phyloP scores from a whole-genome alignment of 2,797 vertebrate genomes.

The Argentina silus region DNA sequence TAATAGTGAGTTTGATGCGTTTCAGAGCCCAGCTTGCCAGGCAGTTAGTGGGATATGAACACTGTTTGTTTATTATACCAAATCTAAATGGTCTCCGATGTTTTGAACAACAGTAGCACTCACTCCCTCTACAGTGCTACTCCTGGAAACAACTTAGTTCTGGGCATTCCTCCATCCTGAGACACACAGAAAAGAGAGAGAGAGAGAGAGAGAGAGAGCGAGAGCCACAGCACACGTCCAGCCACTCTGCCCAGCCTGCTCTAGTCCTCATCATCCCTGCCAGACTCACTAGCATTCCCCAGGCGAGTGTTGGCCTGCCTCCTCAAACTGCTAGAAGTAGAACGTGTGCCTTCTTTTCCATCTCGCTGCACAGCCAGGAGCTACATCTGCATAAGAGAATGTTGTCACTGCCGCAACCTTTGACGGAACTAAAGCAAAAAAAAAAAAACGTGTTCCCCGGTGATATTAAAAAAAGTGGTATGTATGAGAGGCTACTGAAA shows the following conservation, averaged over 20 bases:
- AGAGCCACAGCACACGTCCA: constrained; percentile 18
- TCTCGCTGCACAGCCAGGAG: constrained; percentile 40
- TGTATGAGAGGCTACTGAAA: constrained; percentile 48
- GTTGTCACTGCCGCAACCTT: constrained; percentile 36
- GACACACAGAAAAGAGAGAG: neutral
- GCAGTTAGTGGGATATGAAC: constrained; percentile 51
- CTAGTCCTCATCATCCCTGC: constrained; percentile 49
- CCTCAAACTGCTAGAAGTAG: constrained; percentile 35
- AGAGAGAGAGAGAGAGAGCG: constrained; percentile 21
- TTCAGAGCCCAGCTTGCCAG: constrained; percentile 40
- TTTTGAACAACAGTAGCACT: constrained; percentile 48
- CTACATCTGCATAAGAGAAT: constrained; percentile 42
- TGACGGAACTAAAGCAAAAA: constrained; percentile 42
- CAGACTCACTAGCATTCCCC: constrained; percentile 57
- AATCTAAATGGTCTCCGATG: constrained; percentile 28
- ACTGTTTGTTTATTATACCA: constrained; percentile 45
- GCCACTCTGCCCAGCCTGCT: constrained; percentile 54
- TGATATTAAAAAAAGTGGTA: constrained; percentile 57
- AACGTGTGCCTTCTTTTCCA: constrained; percentile 33
- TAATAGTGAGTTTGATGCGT: constrained; percentile 45
- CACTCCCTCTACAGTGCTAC: constrained; percentile 35
- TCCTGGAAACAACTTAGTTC: constrained; percentile 59
- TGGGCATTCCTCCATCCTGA: constrained; percentile 64
- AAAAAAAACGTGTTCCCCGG: constrained; percentile 26
- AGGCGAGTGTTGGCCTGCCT: constrained; percentile 43